Conservation (phyloP, 1,140 invertebrate genomes). For the Listronotus bonariensis region DNA sequence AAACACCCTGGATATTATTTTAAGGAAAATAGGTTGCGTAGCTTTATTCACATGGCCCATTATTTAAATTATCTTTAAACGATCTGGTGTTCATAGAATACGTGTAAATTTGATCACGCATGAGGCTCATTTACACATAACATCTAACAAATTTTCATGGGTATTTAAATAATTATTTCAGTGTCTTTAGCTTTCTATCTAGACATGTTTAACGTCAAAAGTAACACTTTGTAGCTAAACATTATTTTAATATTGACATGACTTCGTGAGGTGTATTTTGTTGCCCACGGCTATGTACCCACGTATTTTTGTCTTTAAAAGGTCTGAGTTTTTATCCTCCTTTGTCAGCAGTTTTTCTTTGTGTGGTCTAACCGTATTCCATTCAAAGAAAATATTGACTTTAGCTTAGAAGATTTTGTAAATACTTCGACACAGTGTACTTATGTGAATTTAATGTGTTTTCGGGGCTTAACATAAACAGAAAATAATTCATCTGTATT, state of each 20-base stretch:
- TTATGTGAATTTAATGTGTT: conserved; percentile 25
- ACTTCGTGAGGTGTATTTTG: conserved; percentile 5
- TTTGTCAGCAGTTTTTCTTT: conserved; percentile 22
- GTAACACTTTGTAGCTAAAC: conserved; percentile 27
- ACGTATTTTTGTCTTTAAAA: conserved; percentile 15
- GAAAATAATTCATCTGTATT: conserved; percentile 6
- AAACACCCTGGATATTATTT: too few species aligned
- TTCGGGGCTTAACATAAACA: conserved; percentile 18
- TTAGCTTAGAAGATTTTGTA: conserved; percentile 29
- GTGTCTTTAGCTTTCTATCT: conserved; percentile 23
- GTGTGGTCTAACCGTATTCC: conserved; percentile 7
- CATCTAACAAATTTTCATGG: conserved; percentile 20
- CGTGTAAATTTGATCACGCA: conserved; percentile 8
- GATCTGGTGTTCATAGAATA: background rate
- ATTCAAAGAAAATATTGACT: conserved; percentile 30
- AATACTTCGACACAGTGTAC: conserved; percentile 11
- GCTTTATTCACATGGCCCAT: too few species aligned
- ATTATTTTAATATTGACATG: conserved; percentile 26
- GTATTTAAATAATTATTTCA: conserved; percentile 8
- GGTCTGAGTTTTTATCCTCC: background rate
- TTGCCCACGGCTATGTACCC: conserved; percentile 7
- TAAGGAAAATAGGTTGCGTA: too few species aligned
- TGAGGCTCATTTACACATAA: conserved; percentile 16
- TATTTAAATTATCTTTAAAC: background rate
- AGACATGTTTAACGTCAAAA: conserved; percentile 23